These are phyloP conservation scores for Rhabdomys pumilio DNA, from an alignment of 2,797 vertebrate species.

Conservation along the genomic window DNA sequence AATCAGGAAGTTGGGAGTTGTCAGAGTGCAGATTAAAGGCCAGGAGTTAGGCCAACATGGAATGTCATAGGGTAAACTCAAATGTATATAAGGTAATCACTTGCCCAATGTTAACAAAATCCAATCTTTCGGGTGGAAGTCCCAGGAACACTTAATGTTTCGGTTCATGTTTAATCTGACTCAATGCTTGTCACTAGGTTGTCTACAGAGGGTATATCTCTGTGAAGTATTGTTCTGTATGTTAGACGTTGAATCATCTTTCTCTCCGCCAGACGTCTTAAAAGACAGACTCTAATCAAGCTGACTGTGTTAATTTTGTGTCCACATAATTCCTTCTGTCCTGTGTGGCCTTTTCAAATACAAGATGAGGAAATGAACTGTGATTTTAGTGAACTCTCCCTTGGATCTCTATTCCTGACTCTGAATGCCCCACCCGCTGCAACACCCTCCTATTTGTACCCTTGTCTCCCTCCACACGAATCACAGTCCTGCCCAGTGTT, in stretches of 20 bases:
- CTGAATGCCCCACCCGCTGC: too few species aligned
- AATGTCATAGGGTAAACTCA: constrained; percentile 30
- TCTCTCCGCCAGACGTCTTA: not conserved
- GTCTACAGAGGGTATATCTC: not conserved
- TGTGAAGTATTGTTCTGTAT: constrained; percentile 29
- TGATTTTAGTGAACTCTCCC: not conserved
- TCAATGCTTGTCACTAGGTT: not conserved
- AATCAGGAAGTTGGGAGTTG: constrained; percentile 56
- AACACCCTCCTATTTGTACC: not conserved
- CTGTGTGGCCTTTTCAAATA: not conserved
- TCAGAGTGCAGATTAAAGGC: constrained; percentile 64
- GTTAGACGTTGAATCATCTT: not conserved
- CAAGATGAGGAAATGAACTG: not conserved
- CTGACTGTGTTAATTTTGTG: constrained; percentile 24
- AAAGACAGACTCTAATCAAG: not conserved
- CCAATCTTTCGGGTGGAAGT: constrained; percentile 24
- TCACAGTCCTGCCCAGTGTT: not conserved
- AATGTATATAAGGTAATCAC: constrained; percentile 23
- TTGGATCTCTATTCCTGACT: not conserved
- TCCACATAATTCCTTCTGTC: not conserved
- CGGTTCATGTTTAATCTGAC: constrained; percentile 7
- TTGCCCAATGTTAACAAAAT: constrained; percentile 51
- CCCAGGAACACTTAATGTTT: constrained; percentile 25
- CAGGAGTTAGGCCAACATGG: constrained; percentile 66
- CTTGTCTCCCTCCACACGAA: not conserved